These are phyloP conservation scores for Zeuzera pyrina DNA, from an alignment of 2,888 invertebrate genomes.

Conservation along the genomic window DNA sequence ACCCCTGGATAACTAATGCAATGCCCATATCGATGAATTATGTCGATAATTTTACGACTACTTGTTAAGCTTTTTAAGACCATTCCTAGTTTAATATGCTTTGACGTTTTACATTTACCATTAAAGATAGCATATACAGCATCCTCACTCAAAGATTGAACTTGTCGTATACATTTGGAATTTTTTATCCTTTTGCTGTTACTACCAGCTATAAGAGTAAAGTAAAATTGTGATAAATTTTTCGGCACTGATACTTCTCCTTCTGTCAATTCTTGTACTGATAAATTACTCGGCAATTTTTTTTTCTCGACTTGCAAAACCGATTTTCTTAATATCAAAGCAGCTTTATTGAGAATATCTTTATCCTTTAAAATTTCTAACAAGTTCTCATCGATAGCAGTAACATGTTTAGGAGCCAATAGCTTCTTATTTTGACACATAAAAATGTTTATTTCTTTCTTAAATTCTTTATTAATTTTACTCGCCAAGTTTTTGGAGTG, in stretches of 20 bases:
- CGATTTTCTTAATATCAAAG: not conserved
- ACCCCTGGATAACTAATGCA: not conserved
- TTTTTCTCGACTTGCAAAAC: not conserved
- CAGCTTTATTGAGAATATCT: not conserved
- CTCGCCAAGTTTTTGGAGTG: not conserved
- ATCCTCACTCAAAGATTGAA: not conserved
- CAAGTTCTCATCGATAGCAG: not conserved
- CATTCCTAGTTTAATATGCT: not conserved
- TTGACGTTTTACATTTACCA: not conserved
- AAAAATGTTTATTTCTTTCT: not conserved
- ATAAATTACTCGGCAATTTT: not conserved
- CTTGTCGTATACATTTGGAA: not conserved
- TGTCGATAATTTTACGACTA: not conserved
- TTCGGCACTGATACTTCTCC: not conserved
- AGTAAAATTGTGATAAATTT: not conserved
- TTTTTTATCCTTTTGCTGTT: not conserved
- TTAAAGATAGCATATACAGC: not conserved
- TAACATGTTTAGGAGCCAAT: not conserved
- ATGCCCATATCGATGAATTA: slow-evolving; percentile 1
- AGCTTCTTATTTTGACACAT: not conserved
- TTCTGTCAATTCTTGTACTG: not conserved
- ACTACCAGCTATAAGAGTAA: not conserved
- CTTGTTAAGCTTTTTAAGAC: not conserved
- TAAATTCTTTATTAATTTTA: not conserved
- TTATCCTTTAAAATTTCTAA: not conserved